A percentile compares a stretch with the other conserved stretches of the same genome.
These are phyloP conservation scores for Heliconius ismenius DNA, from an alignment of 2,888 invertebrate species.

Conservation along the genomic window DNA sequence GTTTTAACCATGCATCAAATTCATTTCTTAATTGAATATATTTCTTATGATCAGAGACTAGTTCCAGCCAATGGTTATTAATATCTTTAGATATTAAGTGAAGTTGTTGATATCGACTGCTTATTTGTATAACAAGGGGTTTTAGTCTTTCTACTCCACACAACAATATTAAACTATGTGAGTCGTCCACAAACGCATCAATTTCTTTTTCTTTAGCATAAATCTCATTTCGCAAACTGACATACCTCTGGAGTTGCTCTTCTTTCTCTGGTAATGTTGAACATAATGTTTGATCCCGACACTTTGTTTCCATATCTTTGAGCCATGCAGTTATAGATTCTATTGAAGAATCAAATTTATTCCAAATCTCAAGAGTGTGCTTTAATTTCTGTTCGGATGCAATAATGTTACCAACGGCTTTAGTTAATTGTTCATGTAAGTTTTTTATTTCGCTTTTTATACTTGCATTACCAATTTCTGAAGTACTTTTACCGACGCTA, in stretches of 20 bases:
- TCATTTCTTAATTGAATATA: conserved; percentile 89
- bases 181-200: conserved; percentile 93
- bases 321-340: conserved; percentile 93
- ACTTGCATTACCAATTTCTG: conserved; percentile 87
- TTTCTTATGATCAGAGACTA: conserved; percentile 91
- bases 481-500: conserved; percentile 88
- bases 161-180: conserved; percentile 91
- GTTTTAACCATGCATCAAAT: conserved; percentile 88
- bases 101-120: conserved; percentile 91
- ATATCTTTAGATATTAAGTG: conserved; percentile 92
- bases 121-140: conserved; percentile 93
- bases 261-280: conserved; percentile 91
- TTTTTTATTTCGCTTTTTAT: conserved; percentile 88
- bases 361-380: conserved; percentile 90
- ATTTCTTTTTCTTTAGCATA: conserved; percentile 91
- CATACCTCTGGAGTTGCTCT: conserved; percentile 86
- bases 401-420: conserved; percentile 85
- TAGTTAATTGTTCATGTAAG: conserved; percentile 84
- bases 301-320: conserved; percentile 89
- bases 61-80: conserved; percentile 90
- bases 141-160: conserved; percentile 93
- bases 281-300: conserved; percentile 92
- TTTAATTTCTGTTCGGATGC: conserved; percentile 88
- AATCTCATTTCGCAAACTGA: conserved; percentile 88
- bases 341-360: conserved; percentile 90